Evolutionary conservation across 2,888 invertebrate species (phyloP).

Genomic region (Acanthacorydalis orientalis): DNA sequence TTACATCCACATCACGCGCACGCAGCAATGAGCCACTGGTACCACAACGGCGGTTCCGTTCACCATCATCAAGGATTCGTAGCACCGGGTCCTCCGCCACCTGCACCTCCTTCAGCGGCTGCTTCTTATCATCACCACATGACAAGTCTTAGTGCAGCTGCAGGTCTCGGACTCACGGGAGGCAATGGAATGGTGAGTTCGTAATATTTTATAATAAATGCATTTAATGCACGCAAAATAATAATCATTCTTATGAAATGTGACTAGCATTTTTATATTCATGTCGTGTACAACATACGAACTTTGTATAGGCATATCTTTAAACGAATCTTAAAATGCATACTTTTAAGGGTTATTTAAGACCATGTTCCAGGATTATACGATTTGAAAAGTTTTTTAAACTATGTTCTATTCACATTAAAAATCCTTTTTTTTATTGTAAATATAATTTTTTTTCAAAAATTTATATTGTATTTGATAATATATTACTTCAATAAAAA

Average conservation of each 20-base stretch:
- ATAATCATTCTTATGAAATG: conserved; percentile 2
- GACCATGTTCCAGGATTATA: too few relatives aligned
- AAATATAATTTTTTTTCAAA: too few relatives aligned
- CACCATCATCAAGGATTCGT: conserved; percentile 27
- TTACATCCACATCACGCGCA: conserved; percentile 36
- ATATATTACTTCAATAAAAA: too few relatives aligned
- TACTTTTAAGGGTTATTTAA: too few relatives aligned
- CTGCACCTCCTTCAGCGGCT: conserved; percentile 23
- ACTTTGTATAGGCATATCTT: too few relatives aligned
- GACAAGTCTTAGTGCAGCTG: conserved; percentile 31
- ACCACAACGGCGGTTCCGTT: conserved; percentile 25
- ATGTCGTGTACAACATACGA: too few relatives aligned
- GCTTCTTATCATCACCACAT: conserved; percentile 33
- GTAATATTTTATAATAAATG: conserved; percentile 3
- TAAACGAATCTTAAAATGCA: too few relatives aligned
- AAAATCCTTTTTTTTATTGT: too few relatives aligned
- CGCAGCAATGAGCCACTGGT: conserved; percentile 39
- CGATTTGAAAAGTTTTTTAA: too few relatives aligned
- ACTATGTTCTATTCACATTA: too few relatives aligned
- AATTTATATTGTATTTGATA: too few relatives aligned
- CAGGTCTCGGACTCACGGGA: conserved; percentile 36
- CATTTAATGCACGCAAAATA: neutral
- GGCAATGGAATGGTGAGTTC: conserved; percentile 45
- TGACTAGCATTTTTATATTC: too few relatives aligned
- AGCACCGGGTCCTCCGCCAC: conserved; percentile 26